A percentile compares a stretch with the other conserved stretches of the same genome.
Conservation (phyloP, 2,888 invertebrate species). For the Lepas anatifera region DNA sequence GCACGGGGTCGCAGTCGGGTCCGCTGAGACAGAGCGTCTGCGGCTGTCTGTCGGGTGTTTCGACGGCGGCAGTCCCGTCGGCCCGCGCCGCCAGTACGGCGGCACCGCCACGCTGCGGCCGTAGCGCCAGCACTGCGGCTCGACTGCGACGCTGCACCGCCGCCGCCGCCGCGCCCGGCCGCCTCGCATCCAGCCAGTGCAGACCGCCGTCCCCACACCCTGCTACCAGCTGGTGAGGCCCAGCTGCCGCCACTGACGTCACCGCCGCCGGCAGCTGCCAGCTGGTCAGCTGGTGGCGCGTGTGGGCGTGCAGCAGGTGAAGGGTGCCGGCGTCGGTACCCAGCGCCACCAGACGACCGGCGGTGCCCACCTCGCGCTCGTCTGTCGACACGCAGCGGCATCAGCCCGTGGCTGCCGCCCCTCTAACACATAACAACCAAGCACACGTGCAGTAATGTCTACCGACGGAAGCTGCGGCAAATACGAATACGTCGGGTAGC, state of each 20-base stretch:
- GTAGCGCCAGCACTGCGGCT: conserved; percentile 16
- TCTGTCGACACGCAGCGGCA: conserved; percentile 28
- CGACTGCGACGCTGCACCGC: conserved; percentile 14
- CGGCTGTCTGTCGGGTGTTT: conserved; percentile 42
- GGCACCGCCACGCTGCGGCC: conserved; percentile 18
- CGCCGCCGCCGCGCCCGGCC: conserved; percentile 34
- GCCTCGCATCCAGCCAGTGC: conserved; percentile 44
- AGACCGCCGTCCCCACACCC: conserved; percentile 46
- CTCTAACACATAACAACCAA: too few species aligned
- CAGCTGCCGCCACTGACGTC: background rate
- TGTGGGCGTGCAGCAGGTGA: background rate
- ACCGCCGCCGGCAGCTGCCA: conserved; percentile 3
- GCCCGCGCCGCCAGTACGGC: conserved; percentile 44
- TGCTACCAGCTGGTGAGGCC: background rate
- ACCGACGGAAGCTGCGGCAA: too few species aligned
- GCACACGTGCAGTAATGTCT: too few species aligned
- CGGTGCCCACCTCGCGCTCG: conserved; percentile 46
- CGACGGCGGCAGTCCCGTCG: conserved; percentile 44
- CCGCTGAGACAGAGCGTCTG: conserved; percentile 49
- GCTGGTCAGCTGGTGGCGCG: background rate
- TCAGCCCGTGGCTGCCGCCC: background rate
- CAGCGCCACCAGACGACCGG: conserved; percentile 46
- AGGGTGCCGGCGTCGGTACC: conserved; percentile 31
- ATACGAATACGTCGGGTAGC: too few species aligned
- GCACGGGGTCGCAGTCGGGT: conserved; percentile 54